These are phyloP conservation scores for Betta splendens DNA, from an alignment of 2,797 vertebrate species.

Conservation along the genomic window DNA sequence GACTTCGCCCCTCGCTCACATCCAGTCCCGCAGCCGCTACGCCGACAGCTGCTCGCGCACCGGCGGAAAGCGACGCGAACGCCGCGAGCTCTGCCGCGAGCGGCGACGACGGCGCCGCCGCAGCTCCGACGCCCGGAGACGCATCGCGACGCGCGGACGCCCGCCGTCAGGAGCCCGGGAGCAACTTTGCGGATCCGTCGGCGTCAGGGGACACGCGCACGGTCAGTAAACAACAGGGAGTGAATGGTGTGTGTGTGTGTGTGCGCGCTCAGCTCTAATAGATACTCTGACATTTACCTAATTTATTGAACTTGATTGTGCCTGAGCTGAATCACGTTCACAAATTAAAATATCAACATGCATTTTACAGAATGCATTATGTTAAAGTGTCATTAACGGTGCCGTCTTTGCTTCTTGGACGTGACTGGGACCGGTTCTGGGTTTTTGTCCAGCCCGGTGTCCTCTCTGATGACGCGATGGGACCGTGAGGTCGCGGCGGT, in stretches of 20 bases:
- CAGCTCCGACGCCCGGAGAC: not conserved
- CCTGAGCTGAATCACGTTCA: not conserved
- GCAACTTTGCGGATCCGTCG: conserved; percentile 52
- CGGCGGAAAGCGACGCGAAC: no score
- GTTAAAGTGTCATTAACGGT: no score
- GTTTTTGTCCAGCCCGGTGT: conserved; percentile 3
- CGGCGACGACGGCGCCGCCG: not conserved
- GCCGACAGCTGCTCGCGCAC: conserved; percentile 36
- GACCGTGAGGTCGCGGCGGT: no score
- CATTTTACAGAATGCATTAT: no score
- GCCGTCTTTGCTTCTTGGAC: no score
- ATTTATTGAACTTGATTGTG: not conserved
- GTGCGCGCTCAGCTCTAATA: no score
- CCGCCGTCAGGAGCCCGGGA: not conserved
- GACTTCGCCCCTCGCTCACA: conserved; percentile 12
- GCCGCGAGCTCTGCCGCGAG: not conserved
- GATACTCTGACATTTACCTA: no score
- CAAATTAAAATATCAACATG: not conserved
- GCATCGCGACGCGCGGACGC: not conserved
- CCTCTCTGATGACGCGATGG: no score
- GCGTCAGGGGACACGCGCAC: conserved; percentile 16
- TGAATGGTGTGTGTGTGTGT: no score
- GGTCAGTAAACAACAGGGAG: conserved; percentile 33
- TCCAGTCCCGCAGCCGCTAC: conserved; percentile 45
- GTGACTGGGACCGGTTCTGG: not conserved